A percentile compares a stretch with the other conserved stretches of the same genome.
Evolutionary conservation across 1,140 invertebrate species (phyloP).

Genomic region (Apolygus lucorum): DNA sequence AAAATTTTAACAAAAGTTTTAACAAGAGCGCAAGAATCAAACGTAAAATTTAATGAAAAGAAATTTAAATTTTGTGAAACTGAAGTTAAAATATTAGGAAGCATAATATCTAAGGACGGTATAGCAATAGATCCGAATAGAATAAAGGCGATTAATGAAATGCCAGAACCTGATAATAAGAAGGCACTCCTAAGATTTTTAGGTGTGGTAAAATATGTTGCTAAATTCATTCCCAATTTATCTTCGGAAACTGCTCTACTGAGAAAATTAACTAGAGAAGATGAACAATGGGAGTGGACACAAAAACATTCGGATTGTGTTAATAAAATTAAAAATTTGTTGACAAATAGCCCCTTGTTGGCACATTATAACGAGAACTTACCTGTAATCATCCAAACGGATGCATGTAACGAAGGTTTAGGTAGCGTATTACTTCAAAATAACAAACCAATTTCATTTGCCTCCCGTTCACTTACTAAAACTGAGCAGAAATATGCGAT

Average conservation of each 20-base stretch:
- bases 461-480: constrained; percentile 32
- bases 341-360: constrained; percentile 33
- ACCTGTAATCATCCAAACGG: no score
- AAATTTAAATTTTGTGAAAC: constrained; percentile 40
- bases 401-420: constrained; percentile 30
- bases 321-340: constrained; percentile 35
- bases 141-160: constrained; percentile 37
- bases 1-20: constrained; percentile 34
- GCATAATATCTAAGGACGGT: constrained; percentile 35
- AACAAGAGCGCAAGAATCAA: constrained; percentile 34
- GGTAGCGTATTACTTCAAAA: constrained; percentile 32
- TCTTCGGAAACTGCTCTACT: constrained; percentile 38
- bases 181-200: constrained; percentile 37
- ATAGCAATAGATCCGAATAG: constrained; percentile 38
- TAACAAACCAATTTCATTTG: constrained; percentile 38
- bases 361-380: constrained; percentile 32
- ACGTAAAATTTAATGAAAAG: constrained; percentile 41
- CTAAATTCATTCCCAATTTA: constrained; percentile 39
- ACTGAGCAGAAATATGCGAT: constrained; percentile 33
- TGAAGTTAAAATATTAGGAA: constrained; percentile 39
- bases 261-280: constrained; percentile 39
- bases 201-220: constrained; percentile 39
- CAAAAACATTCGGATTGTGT: constrained; percentile 35
- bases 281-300: constrained; percentile 38
- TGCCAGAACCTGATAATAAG: constrained; percentile 35